Evolutionary conservation across 2,113 vertebrate species (phyloP), one percentile per base, ranked within the genome.

Genomic region (Equus quagga): DNA sequence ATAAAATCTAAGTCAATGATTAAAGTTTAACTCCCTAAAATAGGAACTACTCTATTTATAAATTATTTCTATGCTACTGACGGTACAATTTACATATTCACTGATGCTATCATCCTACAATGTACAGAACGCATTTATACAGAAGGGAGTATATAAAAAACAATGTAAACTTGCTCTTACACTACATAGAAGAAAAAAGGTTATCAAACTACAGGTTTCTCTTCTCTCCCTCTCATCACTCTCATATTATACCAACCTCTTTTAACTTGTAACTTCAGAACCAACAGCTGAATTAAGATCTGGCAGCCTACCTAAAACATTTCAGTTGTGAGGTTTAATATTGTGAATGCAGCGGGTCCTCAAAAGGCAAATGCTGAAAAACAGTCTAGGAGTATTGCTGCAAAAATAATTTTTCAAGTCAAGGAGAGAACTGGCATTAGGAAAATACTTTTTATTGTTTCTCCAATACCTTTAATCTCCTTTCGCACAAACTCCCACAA

Each of bases 401-500:
- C 56, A 87, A 91, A 97, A 92, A 85, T 14, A 89, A 31, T 46
- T 80, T 95, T 87, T 86, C 69, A 90, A 79, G 36, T 90, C 46
- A 93, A 69, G 41, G 36, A 94, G n/a, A 88, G 15, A 96, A 92
- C 3, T 70, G 33, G 33, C 31, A 73, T 91, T 91, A 89, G 46
- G 23, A 93, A 96, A 90, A 65, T 75, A 46, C 23, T 91, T 95
- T 89, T 70, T 33, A 72, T 64, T 93, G 65, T 56, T 73, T 95
- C 58, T 78, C 85, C n/a, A 93, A 78, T 91, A 76, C 79, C 69
- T 96, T 93, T 91, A 94, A 73, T 93, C 49, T 82, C 94, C 75
- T 89, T 82, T 96, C 86, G 79, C 97, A 96, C 80, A 91, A 91
- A 94, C 88, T 87, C 64, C 88, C 80, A 97, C 84, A 90, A 94